Evolutionary conservation across 2,888 invertebrate species (phyloP).

Genomic region (Tinea pellionella): DNA sequence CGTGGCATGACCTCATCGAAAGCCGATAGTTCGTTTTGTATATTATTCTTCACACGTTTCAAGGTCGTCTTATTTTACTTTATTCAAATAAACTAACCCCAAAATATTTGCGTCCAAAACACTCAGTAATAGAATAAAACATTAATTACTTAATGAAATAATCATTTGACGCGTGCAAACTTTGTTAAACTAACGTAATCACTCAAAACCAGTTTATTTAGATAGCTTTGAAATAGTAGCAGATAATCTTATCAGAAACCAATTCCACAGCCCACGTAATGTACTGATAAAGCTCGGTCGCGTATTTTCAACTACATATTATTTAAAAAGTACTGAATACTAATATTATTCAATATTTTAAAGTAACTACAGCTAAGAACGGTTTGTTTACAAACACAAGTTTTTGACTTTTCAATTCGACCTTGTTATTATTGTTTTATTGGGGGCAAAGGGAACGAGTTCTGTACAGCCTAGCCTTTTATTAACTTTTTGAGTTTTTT

Average conservation of each 20-base stretch:
- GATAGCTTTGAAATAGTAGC: neutral
- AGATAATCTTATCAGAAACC: conserved; percentile 1
- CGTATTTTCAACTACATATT: neutral
- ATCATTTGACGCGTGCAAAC: neutral
- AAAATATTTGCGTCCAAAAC: neutral
- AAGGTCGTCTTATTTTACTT: neutral
- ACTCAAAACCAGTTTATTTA: neutral
- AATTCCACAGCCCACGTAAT: neutral
- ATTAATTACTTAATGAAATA: neutral
- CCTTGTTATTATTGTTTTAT: too few species aligned
- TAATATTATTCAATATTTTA: too few species aligned
- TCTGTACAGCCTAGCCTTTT: too few species aligned
- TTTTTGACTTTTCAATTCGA: too few species aligned
- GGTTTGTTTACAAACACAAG: too few species aligned
- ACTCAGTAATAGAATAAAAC: neutral
- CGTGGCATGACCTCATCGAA: neutral
- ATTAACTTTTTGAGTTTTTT: too few species aligned
- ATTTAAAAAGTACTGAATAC: too few species aligned
- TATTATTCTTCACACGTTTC: neutral
- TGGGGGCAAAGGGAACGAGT: too few species aligned
- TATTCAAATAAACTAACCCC: conserved; percentile 5
- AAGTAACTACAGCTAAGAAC: too few species aligned
- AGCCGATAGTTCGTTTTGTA: conserved; percentile 1
- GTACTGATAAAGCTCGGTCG: neutral
- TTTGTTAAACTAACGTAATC: neutral